phyloP scores from a whole-genome alignment of 1,140 invertebrate species.

The Leptinotarsa texana region DNA sequence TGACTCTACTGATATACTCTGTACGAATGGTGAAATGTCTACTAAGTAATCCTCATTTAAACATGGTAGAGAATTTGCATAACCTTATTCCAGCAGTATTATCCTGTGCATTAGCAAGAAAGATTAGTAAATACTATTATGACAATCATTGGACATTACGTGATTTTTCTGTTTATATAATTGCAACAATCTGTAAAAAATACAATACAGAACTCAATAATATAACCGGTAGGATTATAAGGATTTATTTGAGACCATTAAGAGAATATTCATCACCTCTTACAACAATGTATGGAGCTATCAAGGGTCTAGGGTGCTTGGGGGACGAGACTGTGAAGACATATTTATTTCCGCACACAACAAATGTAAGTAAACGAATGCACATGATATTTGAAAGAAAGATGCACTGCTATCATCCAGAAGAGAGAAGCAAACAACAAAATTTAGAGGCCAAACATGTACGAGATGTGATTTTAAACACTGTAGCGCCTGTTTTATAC shows the following conservation, averaged over 20 bases:
- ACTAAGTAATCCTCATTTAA: constrained; percentile 36
- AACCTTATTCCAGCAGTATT: constrained; percentile 37
- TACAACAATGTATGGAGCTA: constrained; percentile 40
- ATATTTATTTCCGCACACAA: constrained; percentile 33
- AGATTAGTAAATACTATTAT: constrained; percentile 43
- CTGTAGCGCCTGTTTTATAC: constrained; percentile 37
- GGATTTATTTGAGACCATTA: constrained; percentile 38
- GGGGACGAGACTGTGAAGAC: constrained; percentile 39
- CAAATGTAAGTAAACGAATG: constrained; percentile 34
- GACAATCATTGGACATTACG: constrained; percentile 47
- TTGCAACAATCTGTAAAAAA: constrained; percentile 36
- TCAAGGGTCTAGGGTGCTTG: constrained; percentile 43
- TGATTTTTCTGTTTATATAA: constrained; percentile 41
- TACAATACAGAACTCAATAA: constrained; percentile 40
- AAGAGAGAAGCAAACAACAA: constrained; percentile 34
- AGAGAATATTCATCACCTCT: constrained; percentile 35
- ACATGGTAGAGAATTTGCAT: constrained; percentile 37
- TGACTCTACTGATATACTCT: constrained; percentile 44
- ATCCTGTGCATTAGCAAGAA: constrained; percentile 40
- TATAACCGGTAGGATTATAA: constrained; percentile 37
- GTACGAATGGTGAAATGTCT: constrained; percentile 42
- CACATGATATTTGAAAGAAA: constrained; percentile 35
- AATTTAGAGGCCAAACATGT: constrained; percentile 40
- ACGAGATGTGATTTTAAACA: constrained; percentile 35
- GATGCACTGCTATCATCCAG: constrained; percentile 20